Base-by-base conservation (phyloP, 2,888 invertebrate species). In the Eubasilissa splendida region DNA sequence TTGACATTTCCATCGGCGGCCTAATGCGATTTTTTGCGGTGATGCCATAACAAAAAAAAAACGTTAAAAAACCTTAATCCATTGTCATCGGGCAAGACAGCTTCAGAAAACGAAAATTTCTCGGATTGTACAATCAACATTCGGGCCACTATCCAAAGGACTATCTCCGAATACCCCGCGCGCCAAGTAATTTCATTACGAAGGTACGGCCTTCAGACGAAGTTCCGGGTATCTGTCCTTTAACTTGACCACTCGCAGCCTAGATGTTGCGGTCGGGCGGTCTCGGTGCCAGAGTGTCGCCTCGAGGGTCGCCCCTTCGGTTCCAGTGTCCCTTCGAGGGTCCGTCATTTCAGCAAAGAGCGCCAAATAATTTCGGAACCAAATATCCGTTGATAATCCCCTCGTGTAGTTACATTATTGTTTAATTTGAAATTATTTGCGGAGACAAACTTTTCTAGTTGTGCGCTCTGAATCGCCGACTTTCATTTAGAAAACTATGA, bases 1-100 rank as follows among this genome's bases (percentile, higher is more conserved):
- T 77, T 82, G 82, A 82, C 82, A 82, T 75, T 78, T 78, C 70
- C 81, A 78, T 75, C 56, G 66, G 53, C 59, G 54, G n/a, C 42
- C 78, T 78, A 78, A 78, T 76, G 68, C 33, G 58, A 59, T 58
- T 80, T 80, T 71, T 71, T 68, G 50, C 50, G 14, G 4, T n/a
- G n/a, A 33, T n/a, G 14, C 4, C 22, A 3, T 4, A n/a, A n/a
- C 58, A 58, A n/a, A n/a, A 58, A 11, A n/a, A 58, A n/a, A 4
- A 10, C 63, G 33, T 22, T 50, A 66, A 68, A 68, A 68, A 50
- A 68, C 0, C 33, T 63, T 63, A 63, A 63, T 63, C 63, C 63
- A 63, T 63, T 63, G 63, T 63, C 63, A 63, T 63, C 33, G 63
- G 11, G 33, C 11, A 22, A 22, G 22, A 22, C 2, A 7, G 0